Evolutionary conservation across 2,888 invertebrate genomes (phyloP).

Genomic region (Agelastica alni): DNA sequence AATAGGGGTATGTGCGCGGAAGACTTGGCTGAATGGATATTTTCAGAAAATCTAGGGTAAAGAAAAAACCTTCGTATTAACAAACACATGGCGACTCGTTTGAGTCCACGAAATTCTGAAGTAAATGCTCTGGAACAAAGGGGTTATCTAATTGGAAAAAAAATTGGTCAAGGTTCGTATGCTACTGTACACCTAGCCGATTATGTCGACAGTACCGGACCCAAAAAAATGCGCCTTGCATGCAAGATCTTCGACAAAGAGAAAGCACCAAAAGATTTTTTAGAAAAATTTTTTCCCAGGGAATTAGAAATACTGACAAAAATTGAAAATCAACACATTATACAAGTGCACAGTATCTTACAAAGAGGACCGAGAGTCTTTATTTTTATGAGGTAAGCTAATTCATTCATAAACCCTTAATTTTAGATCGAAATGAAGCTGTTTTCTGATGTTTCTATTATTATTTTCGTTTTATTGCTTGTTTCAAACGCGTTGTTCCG

Average conservation of each 20-base stretch:
- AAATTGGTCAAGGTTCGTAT: conserved; percentile 90
- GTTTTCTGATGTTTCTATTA: too few species aligned
- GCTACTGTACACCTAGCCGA: conserved; percentile 88
- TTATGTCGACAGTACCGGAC: conserved; percentile 72
- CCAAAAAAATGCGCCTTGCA: conserved; percentile 76
- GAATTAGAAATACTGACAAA: conserved; percentile 88
- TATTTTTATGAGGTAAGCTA: conserved; percentile 77
- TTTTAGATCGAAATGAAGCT: too few species aligned
- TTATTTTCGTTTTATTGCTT: too few species aligned
- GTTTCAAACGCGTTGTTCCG: too few species aligned
- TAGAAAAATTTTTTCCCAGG: conserved; percentile 90
- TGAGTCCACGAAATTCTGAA: conserved; percentile 81
- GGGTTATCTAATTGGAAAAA: conserved; percentile 77
- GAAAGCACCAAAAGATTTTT: conserved; percentile 86
- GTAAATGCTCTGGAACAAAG: conserved; percentile 82
- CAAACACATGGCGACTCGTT: conserved; percentile 67
- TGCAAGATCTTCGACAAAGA: conserved; percentile 92
- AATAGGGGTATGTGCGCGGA: conserved; percentile 32
- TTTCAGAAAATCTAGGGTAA: conserved; percentile 36
- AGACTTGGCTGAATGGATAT: conserved; percentile 38
- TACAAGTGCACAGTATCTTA: conserved; percentile 85
- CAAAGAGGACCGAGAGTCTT: conserved; percentile 83
- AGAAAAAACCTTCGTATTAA: conserved; percentile 29
- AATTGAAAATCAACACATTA: conserved; percentile 88
- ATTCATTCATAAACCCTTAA: too few species aligned